A percentile compares a stretch with the other conserved stretches of the same genome.
Evolutionary conservation across 2,797 vertebrate species (phyloP).

Genomic region (Cossypha polioptera): DNA sequence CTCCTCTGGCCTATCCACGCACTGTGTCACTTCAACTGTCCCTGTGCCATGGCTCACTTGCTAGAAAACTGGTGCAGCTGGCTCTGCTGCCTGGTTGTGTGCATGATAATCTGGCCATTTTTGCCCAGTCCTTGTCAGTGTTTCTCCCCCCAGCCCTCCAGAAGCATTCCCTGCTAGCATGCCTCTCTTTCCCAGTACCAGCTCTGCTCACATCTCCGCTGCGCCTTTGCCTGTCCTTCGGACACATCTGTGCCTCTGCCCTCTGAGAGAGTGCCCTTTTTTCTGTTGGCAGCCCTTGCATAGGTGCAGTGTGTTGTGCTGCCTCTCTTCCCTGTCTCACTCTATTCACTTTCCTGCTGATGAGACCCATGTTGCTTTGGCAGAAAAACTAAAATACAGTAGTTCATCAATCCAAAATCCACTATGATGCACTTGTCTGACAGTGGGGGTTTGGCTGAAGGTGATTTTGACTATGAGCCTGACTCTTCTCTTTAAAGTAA

Average conservation of each 20-base stretch:
- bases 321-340: constrained; percentile 39
- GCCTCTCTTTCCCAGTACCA: constrained; percentile 3
- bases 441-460: constrained; percentile 64
- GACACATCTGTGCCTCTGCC: constrained; percentile 60
- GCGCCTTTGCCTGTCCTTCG: constrained; percentile 43
- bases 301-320: constrained; percentile 32
- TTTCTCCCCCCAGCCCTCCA: neutral
- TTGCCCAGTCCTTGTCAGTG: neutral
- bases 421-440: constrained; percentile 57
- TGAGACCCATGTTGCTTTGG: constrained; percentile 70
- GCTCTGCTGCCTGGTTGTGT: rapidly evolving
- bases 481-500: constrained; percentile 6
- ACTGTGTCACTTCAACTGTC: neutral
- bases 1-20: neutral
- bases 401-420: constrained; percentile 70
- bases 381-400: constrained; percentile 67
- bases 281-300: constrained; percentile 63
- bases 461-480: constrained; percentile 60
- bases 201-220: neutral
- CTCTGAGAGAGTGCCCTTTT: constrained; percentile 58
- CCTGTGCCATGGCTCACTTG: neutral
- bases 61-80: neutral
- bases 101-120: neutral
- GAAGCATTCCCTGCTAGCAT: neutral
- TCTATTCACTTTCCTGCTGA: constrained; percentile 61